Evolutionary conservation across 2,888 invertebrate species (phyloP).

Genomic region (Eristalis tenax): DNA sequence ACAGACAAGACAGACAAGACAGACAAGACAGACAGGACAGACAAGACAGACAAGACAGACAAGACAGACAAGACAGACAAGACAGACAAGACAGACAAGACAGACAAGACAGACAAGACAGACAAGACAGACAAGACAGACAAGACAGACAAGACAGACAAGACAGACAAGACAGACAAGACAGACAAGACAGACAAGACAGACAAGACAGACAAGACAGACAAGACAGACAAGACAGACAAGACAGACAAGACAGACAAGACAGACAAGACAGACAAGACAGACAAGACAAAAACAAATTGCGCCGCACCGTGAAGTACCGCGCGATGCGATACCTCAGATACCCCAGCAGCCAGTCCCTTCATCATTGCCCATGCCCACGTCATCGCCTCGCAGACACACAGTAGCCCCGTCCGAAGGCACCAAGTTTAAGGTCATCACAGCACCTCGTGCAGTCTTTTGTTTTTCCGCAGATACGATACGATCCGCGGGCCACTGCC

Average conservation of each 20-base stretch:
- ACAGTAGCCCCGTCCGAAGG: not conserved
- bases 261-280: no score
- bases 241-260: no score
- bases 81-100: not conserved
- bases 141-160: not conserved
- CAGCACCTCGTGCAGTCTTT: not conserved
- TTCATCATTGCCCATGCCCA: not conserved
- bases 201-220: no score
- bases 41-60: not conserved
- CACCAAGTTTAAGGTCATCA: conserved; percentile 4
- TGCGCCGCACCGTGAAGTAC: not conserved
- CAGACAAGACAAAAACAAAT: not conserved
- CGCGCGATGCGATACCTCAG: not conserved
- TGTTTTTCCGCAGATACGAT: not conserved
- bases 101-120: not conserved
- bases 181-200: not conserved
- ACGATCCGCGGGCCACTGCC: not conserved
- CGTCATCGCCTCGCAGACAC: not conserved
- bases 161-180: not conserved
- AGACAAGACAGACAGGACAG: not conserved
- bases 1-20: not conserved
- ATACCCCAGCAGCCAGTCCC: not conserved
- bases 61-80: not conserved
- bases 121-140: not conserved
- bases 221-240: not conserved